A percentile compares a stretch with the other conserved stretches of the same genome.
Evolutionary conservation across 2,113 vertebrate genomes (phyloP).

Genomic region (Opisthocomus hoazin): DNA sequence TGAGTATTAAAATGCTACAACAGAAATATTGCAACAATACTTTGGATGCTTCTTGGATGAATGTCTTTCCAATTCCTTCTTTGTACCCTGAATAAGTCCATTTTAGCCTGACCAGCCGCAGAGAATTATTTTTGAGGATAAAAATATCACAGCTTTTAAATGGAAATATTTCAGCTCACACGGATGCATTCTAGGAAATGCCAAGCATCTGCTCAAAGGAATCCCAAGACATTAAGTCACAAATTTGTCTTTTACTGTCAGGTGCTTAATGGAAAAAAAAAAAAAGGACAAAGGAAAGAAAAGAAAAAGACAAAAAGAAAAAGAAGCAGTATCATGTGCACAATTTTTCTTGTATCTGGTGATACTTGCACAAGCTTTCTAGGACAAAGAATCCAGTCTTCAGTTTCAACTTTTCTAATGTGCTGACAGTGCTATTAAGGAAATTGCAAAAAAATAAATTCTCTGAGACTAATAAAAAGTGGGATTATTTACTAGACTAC

Average conservation of each 20-base stretch:
- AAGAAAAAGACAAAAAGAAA: background rate
- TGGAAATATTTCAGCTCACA: background rate
- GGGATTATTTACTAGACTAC: background rate
- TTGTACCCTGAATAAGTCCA: background rate
- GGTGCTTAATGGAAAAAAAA: background rate
- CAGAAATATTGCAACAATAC: background rate
- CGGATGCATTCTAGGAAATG: background rate
- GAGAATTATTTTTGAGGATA: background rate
- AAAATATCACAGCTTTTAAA: background rate
- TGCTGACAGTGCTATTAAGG: background rate
- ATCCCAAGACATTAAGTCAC: background rate
- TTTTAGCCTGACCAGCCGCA: background rate
- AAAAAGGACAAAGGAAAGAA: background rate
- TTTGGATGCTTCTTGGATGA: background rate
- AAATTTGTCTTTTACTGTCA: background rate
- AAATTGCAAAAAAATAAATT: background rate
- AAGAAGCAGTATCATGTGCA: background rate
- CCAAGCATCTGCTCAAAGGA: background rate
- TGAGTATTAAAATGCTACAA: background rate
- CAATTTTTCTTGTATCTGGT: background rate
- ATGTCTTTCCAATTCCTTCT: background rate
- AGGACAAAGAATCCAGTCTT: background rate
- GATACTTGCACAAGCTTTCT: background rate
- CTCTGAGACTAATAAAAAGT: background rate
- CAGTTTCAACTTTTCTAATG: background rate